These are phyloP conservation scores for Onychostoma macrolepis DNA, from an alignment of 2,113 vertebrate genomes.

Conservation along the genomic window DNA sequence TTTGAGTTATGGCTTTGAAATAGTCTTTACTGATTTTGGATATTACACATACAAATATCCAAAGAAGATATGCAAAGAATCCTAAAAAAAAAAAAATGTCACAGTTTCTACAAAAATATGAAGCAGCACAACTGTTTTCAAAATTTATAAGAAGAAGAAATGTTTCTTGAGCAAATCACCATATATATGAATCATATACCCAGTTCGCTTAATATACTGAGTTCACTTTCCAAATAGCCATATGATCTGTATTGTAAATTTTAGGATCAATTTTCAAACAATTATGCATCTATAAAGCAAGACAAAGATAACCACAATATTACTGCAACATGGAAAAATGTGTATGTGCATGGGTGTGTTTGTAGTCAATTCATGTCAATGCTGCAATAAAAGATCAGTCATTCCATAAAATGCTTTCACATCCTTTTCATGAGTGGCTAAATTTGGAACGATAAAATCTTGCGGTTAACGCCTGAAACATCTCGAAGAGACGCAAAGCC, in stretches of 20 bases:
- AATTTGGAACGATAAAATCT: not conserved
- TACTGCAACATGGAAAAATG: not conserved
- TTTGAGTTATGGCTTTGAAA: no score
- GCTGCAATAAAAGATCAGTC: conserved; percentile 3
- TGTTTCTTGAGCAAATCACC: no score
- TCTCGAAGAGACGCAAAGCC: not conserved
- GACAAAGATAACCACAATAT: not conserved
- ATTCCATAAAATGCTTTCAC: not conserved
- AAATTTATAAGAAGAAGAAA: no score
- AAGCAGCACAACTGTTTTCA: no score
- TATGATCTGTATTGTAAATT: not conserved
- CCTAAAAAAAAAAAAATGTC: no score
- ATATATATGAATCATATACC: not conserved
- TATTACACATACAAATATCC: no score
- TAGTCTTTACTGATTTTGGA: no score
- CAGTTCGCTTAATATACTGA: not conserved
- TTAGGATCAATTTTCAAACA: not conserved
- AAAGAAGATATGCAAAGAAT: no score
- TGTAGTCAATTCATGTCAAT: not conserved
- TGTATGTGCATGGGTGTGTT: not conserved
- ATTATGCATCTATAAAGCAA: not conserved
- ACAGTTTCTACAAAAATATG: no score
- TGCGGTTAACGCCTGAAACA: not conserved
- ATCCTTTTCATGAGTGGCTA: not conserved
- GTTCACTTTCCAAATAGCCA: not conserved